Evolutionary conservation across 2,888 invertebrate species (phyloP).

Genomic region (Platerodrilus igneus): DNA sequence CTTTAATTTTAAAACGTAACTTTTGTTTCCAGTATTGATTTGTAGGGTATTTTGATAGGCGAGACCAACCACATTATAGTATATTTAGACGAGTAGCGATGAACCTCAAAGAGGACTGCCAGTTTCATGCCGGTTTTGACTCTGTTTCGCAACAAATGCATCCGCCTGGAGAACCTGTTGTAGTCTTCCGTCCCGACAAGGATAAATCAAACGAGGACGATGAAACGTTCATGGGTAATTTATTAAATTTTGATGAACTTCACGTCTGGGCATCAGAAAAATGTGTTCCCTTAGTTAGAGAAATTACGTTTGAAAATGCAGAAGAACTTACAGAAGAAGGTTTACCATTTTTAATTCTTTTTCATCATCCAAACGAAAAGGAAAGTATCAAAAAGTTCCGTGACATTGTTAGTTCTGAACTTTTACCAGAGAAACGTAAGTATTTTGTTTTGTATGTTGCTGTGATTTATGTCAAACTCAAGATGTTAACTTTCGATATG

Average conservation of each 20-base stretch:
- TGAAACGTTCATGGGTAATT: constrained; percentile 74
- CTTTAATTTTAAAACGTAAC: too few relatives aligned
- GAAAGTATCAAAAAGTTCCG: constrained; percentile 83
- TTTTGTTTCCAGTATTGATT: constrained; percentile 6
- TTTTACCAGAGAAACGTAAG: constrained; percentile 89
- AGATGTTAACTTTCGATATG: too few relatives aligned
- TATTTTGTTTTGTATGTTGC: too few relatives aligned
- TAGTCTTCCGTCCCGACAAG: constrained; percentile 78
- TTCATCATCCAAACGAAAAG: constrained; percentile 79
- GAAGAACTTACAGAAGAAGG: constrained; percentile 99
- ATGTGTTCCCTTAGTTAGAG: constrained; percentile 94
- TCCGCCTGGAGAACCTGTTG: constrained; percentile 75
- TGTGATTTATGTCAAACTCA: background rate
- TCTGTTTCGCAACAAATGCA: constrained; percentile 78
- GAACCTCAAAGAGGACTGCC: constrained; percentile 91
- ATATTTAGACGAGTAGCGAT: constrained; percentile 77
- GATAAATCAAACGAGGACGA: constrained; percentile 76
- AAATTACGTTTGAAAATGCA: constrained; percentile 99
- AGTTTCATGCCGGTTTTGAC: constrained; percentile 89
- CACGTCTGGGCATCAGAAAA: constrained; percentile 86
- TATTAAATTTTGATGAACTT: constrained; percentile 76
- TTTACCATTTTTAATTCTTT: constrained; percentile 94
- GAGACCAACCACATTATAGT: constrained; percentile 76
- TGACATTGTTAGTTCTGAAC: constrained; percentile 69
- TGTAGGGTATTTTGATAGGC: constrained; percentile 69